Conservation (phyloP, 2,113 vertebrate species). For the Tinamus guttatus region DNA sequence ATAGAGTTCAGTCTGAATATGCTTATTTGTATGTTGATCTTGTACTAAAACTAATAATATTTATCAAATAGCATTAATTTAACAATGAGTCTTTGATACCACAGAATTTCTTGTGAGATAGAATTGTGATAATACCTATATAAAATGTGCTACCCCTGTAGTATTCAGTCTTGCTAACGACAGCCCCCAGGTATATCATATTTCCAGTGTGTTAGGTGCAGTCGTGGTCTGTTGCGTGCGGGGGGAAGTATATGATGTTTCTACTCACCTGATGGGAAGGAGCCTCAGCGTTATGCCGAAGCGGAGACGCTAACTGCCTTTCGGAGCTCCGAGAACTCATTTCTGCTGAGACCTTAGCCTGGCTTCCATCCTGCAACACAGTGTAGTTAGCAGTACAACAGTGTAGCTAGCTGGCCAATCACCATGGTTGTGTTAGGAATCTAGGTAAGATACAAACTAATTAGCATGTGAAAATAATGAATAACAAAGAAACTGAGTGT, state of each 20-base stretch:
- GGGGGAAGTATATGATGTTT: background rate
- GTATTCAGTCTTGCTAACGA: too few species aligned
- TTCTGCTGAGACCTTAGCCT: background rate
- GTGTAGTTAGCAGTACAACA: background rate
- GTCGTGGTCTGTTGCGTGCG: background rate
- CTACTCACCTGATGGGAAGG: background rate
- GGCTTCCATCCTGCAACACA: background rate
- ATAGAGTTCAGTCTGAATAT: background rate
- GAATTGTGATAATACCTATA: background rate
- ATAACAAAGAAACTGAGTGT: background rate
- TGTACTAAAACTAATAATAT: background rate
- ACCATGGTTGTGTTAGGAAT: background rate
- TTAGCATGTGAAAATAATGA: background rate
- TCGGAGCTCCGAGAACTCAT: accelerated
- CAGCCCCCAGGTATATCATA: background rate
- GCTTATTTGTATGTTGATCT: background rate
- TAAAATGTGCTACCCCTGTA: background rate
- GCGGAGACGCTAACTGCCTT: background rate
- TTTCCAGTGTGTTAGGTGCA: background rate
- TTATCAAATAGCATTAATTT: accelerated
- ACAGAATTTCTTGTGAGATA: background rate
- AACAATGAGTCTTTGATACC: background rate
- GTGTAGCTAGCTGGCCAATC: background rate
- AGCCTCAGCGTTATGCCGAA: background rate
- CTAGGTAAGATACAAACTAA: background rate